phyloP scores from a whole-genome alignment of 1,140 invertebrate species.

The Neodiprion lecontei region DNA sequence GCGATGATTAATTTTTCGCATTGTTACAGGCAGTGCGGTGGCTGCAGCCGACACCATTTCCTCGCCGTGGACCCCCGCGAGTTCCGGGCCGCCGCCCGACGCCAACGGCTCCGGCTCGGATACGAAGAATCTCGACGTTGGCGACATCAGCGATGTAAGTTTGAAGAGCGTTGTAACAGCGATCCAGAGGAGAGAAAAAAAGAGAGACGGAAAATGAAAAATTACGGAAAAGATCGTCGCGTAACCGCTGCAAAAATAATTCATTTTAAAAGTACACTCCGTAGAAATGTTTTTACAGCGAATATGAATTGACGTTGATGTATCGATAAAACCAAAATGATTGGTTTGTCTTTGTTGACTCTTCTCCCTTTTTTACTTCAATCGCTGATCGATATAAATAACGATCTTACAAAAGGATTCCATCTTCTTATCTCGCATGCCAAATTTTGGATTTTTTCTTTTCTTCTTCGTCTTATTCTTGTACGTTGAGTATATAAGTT shows the following conservation, averaged over 20 bases:
- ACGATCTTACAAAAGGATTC: no score
- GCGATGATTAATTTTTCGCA: conserved; percentile 27
- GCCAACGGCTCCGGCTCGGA: conserved; percentile 81
- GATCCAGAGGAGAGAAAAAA: conserved; percentile 11
- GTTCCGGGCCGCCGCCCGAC: conserved; percentile 75
- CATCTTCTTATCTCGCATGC: no score
- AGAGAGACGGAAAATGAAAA: conserved; percentile 17
- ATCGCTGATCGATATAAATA: no score
- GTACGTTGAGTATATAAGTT: no score
- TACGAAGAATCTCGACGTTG: conserved; percentile 83
- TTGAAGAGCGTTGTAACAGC: conserved; percentile 15
- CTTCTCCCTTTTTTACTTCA: no score
- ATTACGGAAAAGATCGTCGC: conserved; percentile 13
- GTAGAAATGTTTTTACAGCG: no score
- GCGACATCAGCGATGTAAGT: conserved; percentile 80
- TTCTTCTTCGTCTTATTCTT: no score
- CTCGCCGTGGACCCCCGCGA: conserved; percentile 81
- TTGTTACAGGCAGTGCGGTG: conserved; percentile 71
- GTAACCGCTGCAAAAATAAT: conserved; percentile 21
- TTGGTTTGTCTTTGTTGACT: no score
- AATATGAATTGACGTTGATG: no score
- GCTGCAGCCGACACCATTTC: conserved; percentile 84
- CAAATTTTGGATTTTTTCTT: no score
- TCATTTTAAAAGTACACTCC: no score
- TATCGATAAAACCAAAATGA: no score